Conservation (phyloP, 2,113 vertebrate species). For the Phrynosoma platyrhinos region DNA sequence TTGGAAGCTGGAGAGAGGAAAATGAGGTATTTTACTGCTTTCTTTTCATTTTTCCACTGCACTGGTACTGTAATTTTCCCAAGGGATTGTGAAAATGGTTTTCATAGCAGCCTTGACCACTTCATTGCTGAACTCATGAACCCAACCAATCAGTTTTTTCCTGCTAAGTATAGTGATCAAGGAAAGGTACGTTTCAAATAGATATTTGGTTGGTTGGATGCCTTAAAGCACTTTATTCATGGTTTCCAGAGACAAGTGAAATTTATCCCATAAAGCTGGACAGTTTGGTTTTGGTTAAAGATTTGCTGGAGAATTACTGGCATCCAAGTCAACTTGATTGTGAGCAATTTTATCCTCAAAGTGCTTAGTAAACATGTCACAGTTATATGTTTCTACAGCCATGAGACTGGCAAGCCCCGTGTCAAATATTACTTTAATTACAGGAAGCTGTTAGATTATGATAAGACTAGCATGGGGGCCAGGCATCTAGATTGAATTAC, state of each 20-base stretch:
- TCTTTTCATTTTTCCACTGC: not conserved
- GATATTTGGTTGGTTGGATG: not conserved
- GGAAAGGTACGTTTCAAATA: not conserved
- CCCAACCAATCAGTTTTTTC: not conserved
- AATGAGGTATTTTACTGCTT: not conserved
- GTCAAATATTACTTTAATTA: slow-evolving; percentile 15
- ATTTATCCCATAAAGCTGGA: not conserved
- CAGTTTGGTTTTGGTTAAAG: not conserved
- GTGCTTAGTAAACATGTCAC: not conserved
- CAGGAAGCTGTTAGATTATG: not conserved
- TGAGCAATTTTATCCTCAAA: not conserved
- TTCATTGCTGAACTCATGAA: not conserved
- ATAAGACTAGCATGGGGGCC: not conserved
- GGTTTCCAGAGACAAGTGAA: not conserved
- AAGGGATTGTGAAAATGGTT: not conserved
- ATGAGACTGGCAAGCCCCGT: not conserved
- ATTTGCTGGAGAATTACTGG: not conserved
- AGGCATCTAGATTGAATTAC: not conserved
- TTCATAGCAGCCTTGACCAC: not conserved
- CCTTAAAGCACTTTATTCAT: not conserved
- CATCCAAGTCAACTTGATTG: not conserved
- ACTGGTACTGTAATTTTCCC: not conserved
- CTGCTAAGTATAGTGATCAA: not conserved
- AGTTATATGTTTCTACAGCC: not conserved
- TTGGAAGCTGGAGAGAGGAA: not conserved